Evolutionary conservation across 1,140 invertebrate genomes (phyloP).

Genomic region (Homarus americanus): DNA sequence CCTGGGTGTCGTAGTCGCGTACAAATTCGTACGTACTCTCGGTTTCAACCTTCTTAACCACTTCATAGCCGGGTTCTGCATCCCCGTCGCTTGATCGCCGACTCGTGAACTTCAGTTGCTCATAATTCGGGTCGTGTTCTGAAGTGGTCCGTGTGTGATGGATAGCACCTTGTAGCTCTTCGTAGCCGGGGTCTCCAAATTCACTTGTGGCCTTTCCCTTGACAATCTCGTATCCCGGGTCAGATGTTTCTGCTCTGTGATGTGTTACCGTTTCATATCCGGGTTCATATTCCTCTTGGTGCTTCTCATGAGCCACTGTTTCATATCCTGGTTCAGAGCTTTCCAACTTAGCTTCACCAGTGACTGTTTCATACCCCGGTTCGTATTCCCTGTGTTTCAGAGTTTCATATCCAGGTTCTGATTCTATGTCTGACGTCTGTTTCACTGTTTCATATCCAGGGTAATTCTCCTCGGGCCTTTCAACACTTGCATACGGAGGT

Average conservation of each 20-base stretch:
- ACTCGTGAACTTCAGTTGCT: conserved; percentile 70
- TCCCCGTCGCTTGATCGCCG: conserved; percentile 29
- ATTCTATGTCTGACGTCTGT: conserved; percentile 66
- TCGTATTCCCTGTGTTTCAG: conserved; percentile 69
- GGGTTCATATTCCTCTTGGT: conserved; percentile 55
- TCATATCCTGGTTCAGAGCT: conserved; percentile 67
- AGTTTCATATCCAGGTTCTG: conserved; percentile 73
- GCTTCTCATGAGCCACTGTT: conserved; percentile 52
- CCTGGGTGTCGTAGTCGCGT: conserved; percentile 64
- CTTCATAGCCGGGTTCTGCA: conserved; percentile 67
- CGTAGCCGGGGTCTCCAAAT: conserved; percentile 69
- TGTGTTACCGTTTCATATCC: conserved; percentile 68
- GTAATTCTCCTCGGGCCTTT: conserved; percentile 62
- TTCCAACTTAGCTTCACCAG: conserved; percentile 36
- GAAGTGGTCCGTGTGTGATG: conserved; percentile 57
- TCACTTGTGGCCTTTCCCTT: conserved; percentile 56
- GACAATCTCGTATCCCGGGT: conserved; percentile 72
- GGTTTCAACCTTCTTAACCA: conserved; percentile 61
- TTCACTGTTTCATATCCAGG: conserved; percentile 74
- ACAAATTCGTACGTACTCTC: conserved; percentile 65
- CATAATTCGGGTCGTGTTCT: conserved; percentile 72
- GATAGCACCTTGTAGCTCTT: conserved; percentile 51
- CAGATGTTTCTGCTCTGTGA: conserved; percentile 49
- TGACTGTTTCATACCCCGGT: conserved; percentile 64
- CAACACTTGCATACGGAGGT: conserved; percentile 73